These are phyloP conservation scores for Sarcophaga caerulescens DNA, from an alignment of 2,888 invertebrate species.

Conservation along the genomic window DNA sequence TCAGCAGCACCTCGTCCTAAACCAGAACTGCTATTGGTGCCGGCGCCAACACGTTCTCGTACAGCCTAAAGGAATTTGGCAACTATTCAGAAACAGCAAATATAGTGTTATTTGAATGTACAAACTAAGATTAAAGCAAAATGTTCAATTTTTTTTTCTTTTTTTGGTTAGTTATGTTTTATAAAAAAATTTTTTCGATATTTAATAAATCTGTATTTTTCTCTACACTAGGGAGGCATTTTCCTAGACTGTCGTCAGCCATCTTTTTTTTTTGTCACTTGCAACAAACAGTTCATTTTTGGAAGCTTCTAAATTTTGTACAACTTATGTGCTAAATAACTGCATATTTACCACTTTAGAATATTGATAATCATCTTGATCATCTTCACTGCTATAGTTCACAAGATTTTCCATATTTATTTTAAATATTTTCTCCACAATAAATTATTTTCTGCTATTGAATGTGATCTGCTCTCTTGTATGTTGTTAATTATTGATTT, in stretches of 20 bases:
- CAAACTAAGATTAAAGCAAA: constrained; percentile 59
- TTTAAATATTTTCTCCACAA: constrained; percentile 49
- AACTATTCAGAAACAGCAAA: constrained; percentile 84
- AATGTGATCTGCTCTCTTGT: not conserved
- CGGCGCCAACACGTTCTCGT: constrained; percentile 64
- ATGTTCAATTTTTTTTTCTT: constrained; percentile 19
- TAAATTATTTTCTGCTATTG: constrained; percentile 24
- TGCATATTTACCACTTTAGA: constrained; percentile 78
- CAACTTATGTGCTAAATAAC: constrained; percentile 10
- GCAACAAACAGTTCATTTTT: constrained; percentile 46
- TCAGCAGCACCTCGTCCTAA: constrained; percentile 28
- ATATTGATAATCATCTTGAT: constrained; percentile 82
- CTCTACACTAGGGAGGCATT: constrained; percentile 54
- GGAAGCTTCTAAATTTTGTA: not conserved
- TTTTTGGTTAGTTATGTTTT: constrained; percentile 64
- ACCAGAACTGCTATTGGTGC: constrained; percentile 11
- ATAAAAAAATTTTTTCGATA: constrained; percentile 24
- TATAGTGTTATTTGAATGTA: constrained; percentile 77
- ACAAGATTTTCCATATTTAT: constrained; percentile 87
- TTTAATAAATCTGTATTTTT: constrained; percentile 39
- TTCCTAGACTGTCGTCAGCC: constrained; percentile 60
- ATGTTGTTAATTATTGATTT: constrained; percentile 34
- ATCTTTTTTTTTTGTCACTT: constrained; percentile 59
- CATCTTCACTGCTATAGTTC: constrained; percentile 91
- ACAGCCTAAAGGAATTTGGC: constrained; percentile 81